Conservation (phyloP, 2,113 vertebrate genomes). For the Campylomormyrus numenius region DNA sequence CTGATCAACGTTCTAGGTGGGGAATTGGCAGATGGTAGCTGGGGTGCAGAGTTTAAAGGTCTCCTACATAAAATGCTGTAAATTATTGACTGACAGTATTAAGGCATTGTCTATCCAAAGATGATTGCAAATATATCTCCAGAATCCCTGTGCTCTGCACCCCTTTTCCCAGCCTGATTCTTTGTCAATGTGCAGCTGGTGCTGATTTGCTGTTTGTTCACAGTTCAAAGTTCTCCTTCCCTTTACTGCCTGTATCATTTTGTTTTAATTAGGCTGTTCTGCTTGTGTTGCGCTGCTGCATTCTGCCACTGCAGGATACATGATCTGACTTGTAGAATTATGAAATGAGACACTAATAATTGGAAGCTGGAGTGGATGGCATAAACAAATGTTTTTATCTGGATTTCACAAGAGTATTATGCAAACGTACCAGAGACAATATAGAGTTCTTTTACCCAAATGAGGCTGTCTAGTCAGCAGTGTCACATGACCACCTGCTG, state of each 20-base stretch:
- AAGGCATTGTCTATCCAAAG: neutral
- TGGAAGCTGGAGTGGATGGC: neutral
- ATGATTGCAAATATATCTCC: neutral
- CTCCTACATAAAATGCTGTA: neutral
- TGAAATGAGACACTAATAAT: constrained; percentile 9
- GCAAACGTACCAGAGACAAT: neutral
- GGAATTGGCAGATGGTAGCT: neutral
- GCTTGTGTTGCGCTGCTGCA: neutral
- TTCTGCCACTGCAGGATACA: constrained; percentile 3
- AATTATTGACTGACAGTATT: neutral
- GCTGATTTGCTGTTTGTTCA: neutral
- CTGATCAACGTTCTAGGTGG: neutral
- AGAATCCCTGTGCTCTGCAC: neutral
- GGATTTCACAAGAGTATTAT: constrained; percentile 6
- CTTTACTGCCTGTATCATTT: neutral
- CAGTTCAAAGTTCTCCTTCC: neutral
- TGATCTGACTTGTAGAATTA: constrained; percentile 14
- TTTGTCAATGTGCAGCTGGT: neutral
- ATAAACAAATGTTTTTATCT: constrained; percentile 13
- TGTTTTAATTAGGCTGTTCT: constrained; percentile 3
- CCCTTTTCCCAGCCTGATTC: neutral
- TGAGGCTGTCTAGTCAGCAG: constrained; percentile 3
- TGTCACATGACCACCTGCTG: constrained; percentile 10
- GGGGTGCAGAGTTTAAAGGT: neutral
- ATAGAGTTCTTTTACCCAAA: neutral